Percentiles rank a stretch among this genome's conserved stretches.
phyloP scores from a whole-genome alignment of 2,113 vertebrate species.

The Rhinopomastus cyanomelas region DNA sequence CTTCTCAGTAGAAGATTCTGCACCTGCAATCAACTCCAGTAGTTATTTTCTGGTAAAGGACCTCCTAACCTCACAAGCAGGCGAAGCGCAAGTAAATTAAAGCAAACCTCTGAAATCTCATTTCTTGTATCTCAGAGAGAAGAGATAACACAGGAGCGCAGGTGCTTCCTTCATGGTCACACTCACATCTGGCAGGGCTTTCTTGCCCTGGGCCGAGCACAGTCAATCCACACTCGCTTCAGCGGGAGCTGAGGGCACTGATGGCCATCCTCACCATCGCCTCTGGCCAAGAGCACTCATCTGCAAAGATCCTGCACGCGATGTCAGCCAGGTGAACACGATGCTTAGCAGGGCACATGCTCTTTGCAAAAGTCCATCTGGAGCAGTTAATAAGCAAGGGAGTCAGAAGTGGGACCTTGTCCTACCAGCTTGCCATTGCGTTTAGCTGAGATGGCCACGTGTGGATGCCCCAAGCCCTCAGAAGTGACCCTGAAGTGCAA shows the following conservation, averaged over 20 bases:
- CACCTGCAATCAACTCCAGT: neutral
- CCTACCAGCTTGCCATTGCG: fast-evolving
- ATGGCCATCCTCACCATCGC: neutral
- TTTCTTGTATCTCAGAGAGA: neutral
- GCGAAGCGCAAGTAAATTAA: neutral
- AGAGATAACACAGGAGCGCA: neutral
- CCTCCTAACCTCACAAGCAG: neutral
- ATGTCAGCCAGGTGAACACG: neutral
- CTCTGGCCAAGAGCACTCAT: neutral
- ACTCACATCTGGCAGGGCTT: neutral
- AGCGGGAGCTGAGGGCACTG: neutral
- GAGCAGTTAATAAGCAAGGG: neutral
- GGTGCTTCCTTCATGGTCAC: neutral
- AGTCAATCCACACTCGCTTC: neutral
- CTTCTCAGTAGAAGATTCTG: neutral
- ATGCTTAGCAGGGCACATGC: fast-evolving
- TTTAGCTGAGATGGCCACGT: neutral
- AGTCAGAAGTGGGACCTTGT: neutral
- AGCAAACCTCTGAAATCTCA: neutral
- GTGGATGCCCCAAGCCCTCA: neutral
- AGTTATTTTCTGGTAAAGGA: neutral
- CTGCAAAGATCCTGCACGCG: fast-evolving
- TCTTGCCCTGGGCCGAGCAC: neutral
- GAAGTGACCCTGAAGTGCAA: fast-evolving
- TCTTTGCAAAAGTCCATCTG: neutral